Percentiles rank a stretch among this genome's conserved stretches.
phyloP scores from a whole-genome alignment of 2,888 invertebrate genomes.

The Microchrysa polita region DNA sequence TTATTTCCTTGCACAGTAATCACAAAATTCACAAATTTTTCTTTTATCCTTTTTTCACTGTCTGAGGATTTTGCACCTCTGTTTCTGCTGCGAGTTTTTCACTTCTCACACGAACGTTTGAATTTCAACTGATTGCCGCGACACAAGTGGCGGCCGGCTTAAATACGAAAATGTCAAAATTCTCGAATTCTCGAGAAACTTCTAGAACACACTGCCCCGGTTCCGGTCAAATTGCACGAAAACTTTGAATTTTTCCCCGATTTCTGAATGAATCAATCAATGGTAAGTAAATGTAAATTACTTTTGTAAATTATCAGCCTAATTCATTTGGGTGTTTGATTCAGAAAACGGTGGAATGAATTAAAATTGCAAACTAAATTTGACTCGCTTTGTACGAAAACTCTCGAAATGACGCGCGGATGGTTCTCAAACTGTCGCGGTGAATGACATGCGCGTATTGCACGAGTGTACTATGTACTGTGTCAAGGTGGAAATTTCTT shows the following conservation, averaged over 20 bases:
- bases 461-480: no score
- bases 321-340: background rate
- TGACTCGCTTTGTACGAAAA: slow-evolving; percentile 12
- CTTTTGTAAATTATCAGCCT: background rate
- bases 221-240: slow-evolving; percentile 15
- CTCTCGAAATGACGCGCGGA: slow-evolving; percentile 1
- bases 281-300: background rate
- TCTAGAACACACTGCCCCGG: slow-evolving; percentile 55
- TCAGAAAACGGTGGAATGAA: background rate
- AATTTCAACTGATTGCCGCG: slow-evolving; percentile 48
- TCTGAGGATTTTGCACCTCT: background rate
- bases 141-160: slow-evolving; percentile 48
- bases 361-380: slow-evolving; percentile 13
- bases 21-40: background rate
- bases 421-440: no score
- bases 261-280: background rate
- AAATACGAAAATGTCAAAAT: slow-evolving; percentile 55
- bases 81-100: background rate
- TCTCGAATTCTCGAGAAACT: slow-evolving; percentile 57
- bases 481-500: no score
- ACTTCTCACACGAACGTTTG: slow-evolving; percentile 1
- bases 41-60: no score
- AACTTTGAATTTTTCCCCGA: background rate
- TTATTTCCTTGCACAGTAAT: background rate
- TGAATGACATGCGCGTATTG: no score